These are phyloP conservation scores for Camelus bactrianus DNA, from an alignment of 2,113 vertebrate genomes.

Conservation along the genomic window DNA sequence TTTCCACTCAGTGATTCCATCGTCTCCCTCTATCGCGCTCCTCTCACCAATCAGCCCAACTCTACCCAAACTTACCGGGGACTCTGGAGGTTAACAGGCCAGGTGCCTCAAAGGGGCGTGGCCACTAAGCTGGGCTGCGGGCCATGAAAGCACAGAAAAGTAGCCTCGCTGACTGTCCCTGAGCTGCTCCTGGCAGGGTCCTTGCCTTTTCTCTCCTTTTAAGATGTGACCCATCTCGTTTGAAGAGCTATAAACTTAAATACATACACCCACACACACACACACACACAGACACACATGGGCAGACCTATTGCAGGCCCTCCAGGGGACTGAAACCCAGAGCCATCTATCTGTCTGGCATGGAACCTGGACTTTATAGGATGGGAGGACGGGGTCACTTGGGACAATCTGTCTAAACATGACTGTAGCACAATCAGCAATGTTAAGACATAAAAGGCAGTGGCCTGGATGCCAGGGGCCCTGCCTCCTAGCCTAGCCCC, in stretches of 20 bases:
- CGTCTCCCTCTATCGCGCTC: background rate
- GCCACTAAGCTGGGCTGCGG: background rate
- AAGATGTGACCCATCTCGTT: background rate
- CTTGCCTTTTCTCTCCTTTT: background rate
- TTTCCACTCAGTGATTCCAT: background rate
- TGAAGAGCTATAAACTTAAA: conserved; percentile 3
- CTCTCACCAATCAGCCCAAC: background rate
- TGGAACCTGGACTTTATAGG: background rate
- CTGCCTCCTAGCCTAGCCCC: background rate
- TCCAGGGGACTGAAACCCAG: background rate
- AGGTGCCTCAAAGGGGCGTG: background rate
- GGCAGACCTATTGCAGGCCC: background rate
- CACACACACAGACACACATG: background rate
- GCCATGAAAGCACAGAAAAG: background rate
- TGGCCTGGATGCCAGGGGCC: background rate
- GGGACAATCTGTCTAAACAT: background rate
- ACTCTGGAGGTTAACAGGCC: background rate
- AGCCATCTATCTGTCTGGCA: background rate
- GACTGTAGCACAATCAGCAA: background rate
- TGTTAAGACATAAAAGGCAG: background rate
- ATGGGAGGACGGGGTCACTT: background rate
- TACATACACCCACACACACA: background rate
- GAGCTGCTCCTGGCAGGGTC: background rate
- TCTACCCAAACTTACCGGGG: background rate
- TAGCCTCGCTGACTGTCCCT: background rate